Evolutionary conservation across 2,113 vertebrate genomes (phyloP), one percentile per base, ranked within the genome.

Genomic region (Chlorodrepanis virens): DNA sequence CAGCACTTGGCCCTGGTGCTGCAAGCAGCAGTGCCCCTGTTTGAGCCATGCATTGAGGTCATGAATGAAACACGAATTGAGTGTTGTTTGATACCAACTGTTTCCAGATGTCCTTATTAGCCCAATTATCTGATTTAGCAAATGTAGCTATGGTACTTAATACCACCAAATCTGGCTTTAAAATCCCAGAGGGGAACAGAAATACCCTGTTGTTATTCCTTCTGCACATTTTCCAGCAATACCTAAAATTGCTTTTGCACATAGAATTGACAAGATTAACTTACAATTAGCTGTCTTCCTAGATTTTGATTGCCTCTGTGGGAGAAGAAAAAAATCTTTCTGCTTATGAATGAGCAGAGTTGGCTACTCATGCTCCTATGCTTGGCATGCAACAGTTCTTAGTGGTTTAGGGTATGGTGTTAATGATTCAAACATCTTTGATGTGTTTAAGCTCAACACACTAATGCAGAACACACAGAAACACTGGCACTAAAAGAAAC

Each of bases 81-180:
- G 56, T 56, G 23, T 9, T 86, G 5, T 71, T 84, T 75, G 69
- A 47, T 70, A 75, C 77, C 33, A 3, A 2, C 89, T 76, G 61
- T 76, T 95, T 91, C 70, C 70, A 94, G 89, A 83, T 90, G 78
- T 87, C 65, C 67, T 85, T 83, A 85, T 95, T 85, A 96, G 74
- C 53, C 37, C 74, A 93, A 53, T 95, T 76, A 91, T 91, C 91
- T 72, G 53, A 95, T 94, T 72, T 93, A 93, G 45, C 31, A 91
- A 91, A 79, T 3, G 5, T 28, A 76, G 40, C 44, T 37, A 39
- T 56, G 56, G 44, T 91, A 54, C 33, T 83, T 86, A 92, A 86
- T 86, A 79, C 50, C 18, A 8, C 37, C 17, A 61, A 85, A 87
- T 76, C 47, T 86, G 59, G 1, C 44, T 95, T 89, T 93, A 49